Evolutionary conservation across 2,797 vertebrate genomes (phyloP), one percentile per base, ranked within the genome.

Genomic region (Heteromormyrus szaboi): DNA sequence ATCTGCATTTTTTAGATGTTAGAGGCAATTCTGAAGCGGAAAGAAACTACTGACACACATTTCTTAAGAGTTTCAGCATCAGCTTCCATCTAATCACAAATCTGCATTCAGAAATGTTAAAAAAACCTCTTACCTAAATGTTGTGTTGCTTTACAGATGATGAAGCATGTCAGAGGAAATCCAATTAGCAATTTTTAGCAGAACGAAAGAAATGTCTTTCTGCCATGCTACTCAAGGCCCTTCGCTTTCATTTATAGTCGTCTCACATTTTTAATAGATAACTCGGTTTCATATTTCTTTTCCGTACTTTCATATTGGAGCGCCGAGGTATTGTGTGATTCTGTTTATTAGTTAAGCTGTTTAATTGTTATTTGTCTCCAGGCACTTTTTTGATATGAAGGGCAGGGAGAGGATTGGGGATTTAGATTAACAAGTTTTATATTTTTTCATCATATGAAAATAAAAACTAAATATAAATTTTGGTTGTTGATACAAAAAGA

Each of bases 121-220:
- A 50, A 25, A 85, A 8, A 29, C 4, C 53, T 86, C 25, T 86
- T 59, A 86, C 50, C 41, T 33, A 37, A 89, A 50, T 50, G 88
- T 56, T 88, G 88, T 29, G 9, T 62, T 85, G 88, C 44, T 62
- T 59, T 86, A 33, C 88, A 89, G 83, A 85, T 41, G 59, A 89
- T 65, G 48, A 50, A 88, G 54, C 9, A 17, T 54, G 84, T 68
- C 25, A 53, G 22, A 86, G 37, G 56, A 76, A 85, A 89, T 85
- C 79, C 54, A 89, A 68, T 86, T 89, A 86, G 83, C 44, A 4
- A 65, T 53, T 68, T 25, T 72, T 86, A 89, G 59, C 54, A 37
- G 11, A 85, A 68, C 29, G 53, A 37, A 86, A n/a, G 56, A 86
- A 89, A 72, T 48, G 46, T 8, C 44, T 48, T 9, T 86, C 53